Evolutionary conservation across 2,888 invertebrate species (phyloP), one percentile per base, ranked within the genome.

Genomic region (Rambutsinella grinnellia): DNA sequence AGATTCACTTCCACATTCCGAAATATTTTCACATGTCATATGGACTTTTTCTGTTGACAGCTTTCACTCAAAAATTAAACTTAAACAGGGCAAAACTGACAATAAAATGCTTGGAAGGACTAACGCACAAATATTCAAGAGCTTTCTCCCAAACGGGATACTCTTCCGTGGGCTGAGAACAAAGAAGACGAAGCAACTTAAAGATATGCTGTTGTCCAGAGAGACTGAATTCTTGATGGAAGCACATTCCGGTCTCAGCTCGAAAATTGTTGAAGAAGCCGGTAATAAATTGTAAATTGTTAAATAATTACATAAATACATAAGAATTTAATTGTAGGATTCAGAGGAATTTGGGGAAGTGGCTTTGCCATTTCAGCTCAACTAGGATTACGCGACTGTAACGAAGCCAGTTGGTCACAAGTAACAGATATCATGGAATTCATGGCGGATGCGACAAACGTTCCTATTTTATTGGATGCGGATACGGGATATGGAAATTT

Each of bases 401-500:
- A 88, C 74, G 88, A 88, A 81, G 87, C 87, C 0, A 87, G 87
- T 0, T 88, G 87, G 87, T 87, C 87, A 0, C 88, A 88, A 82
- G 87, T 88, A 2, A 84, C 87, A 10, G 87, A 87, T 24, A 85
- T 87, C 15, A 74, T 86, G 36, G 88, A 87, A 78, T 88, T 86
- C 79, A 87, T 88, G 87, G 85, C 87, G 36, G 87, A 88, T 78
- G 87, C 86, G 10, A 86, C 87, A 5, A 78, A 83, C n/a, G 82
- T 87, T 28, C 87, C 88, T 0, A 87, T 87, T 56, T 83, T 88
- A 26, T 83, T 88, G 19, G 87, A 88, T 83, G 88, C 87, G n/a
- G 87, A 88, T 79, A 87, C 88, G 5, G 88, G 88, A 13, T 88
- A 86, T 79, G 88, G 88, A 10, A 87, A 87, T 80, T 87, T 88